phyloP scores from a whole-genome alignment of 2,113 vertebrate species.

The Paraplagusia blochii region DNA sequence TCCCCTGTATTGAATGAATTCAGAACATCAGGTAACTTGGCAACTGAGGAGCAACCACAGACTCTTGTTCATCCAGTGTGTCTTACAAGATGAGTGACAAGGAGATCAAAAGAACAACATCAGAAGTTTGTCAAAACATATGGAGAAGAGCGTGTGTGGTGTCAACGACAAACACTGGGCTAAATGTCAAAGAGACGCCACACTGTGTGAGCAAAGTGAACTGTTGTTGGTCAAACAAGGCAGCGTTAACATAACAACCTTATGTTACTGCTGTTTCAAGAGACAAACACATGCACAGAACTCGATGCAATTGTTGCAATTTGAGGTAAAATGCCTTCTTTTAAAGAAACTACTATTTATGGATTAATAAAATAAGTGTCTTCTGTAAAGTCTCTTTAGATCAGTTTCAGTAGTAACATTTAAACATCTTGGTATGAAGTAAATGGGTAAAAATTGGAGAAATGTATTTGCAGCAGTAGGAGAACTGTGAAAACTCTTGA shows the following conservation, averaged over 20 bases:
- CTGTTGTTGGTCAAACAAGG: neutral
- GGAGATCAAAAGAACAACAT: neutral
- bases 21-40: neutral
- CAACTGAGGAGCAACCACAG: neutral
- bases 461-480: no score
- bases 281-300: rapidly evolving
- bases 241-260: no score
- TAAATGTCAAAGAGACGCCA: neutral
- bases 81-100: conserved; percentile 6
- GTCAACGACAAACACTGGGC: neutral
- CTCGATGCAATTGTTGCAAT: neutral
- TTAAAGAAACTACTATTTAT: neutral
- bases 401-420: no score
- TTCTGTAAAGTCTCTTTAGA: neutral
- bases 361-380: neutral
- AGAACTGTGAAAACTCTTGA: neutral
- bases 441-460: no score
- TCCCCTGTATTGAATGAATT: no score
- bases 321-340: neutral
- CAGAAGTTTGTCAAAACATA: neutral
- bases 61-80: conserved; percentile 12
- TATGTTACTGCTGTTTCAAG: neutral
- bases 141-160: neutral
- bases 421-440: no score
- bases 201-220: neutral